Percentiles rank a stretch among this genome's conserved stretches.
Conservation (phyloP, 2,888 invertebrate species). For the Ennomos erosarius region DNA sequence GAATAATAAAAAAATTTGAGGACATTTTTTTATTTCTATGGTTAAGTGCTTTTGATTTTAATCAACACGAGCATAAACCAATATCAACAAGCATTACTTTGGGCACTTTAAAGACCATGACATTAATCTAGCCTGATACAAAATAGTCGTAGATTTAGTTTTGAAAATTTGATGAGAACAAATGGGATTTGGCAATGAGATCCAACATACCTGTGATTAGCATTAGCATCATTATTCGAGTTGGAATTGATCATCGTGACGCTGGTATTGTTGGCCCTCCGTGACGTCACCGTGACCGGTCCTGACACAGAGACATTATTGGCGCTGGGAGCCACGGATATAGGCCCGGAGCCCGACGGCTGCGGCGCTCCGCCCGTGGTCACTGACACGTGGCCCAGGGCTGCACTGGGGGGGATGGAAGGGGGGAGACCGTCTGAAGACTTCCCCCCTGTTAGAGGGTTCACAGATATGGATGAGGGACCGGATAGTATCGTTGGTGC, state of each 20-base stretch:
- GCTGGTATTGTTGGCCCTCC: conserved; percentile 90
- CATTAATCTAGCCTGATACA: no score
- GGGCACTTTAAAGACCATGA: no score
- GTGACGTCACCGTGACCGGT: conserved; percentile 86
- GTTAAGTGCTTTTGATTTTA: no score
- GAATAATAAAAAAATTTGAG: no score
- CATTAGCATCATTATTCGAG: conserved; percentile 54
- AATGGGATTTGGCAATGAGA: no score
- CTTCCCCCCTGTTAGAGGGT: conserved; percentile 68
- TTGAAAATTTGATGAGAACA: no score
- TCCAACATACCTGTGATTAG: conserved; percentile 23
- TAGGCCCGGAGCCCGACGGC: conserved; percentile 43
- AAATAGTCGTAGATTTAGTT: no score
- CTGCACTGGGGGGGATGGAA: no score
- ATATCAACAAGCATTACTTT: no score
- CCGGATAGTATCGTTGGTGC: conserved; percentile 65
- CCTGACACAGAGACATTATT: conserved; percentile 78
- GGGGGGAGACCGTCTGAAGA: conserved; percentile 70
- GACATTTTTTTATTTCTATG: no score
- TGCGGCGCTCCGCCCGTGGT: conserved; percentile 47
- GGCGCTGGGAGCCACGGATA: conserved; percentile 36
- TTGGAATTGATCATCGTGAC: conserved; percentile 86
- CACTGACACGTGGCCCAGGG: conserved; percentile 69
- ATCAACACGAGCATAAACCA: no score
- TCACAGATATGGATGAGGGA: conserved; percentile 71